Evolutionary conservation across 2,113 vertebrate species (phyloP), one percentile per base, ranked within the genome.

Genomic region (Serinus canaria): DNA sequence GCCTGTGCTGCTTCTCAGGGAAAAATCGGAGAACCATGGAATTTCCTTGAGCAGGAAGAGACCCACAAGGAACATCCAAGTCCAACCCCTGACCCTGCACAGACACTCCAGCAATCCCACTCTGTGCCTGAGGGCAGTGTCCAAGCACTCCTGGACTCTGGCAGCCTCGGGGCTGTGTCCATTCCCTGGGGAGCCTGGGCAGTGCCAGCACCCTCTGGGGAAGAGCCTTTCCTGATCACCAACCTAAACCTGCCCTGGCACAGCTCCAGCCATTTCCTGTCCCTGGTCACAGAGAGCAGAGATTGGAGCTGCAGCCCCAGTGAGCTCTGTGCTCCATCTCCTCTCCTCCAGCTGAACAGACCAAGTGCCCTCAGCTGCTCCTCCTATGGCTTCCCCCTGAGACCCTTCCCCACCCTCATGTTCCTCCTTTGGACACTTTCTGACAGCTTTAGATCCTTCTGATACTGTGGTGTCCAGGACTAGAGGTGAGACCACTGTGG

Each of bases 81-180:
- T 3, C 9, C 31, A 66, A 0, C 21, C 0, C 43, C 25, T 27
- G 25, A 1, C 15, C 44, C 86, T n/a, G 68, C 44, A 28, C 33
- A 89, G 75, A 50, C 27, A 8, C 10, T 22, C 52, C 77, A 74
- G 30, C 23, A 67, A 44, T 4, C 59, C 15, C 50, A 27, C 12
- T 27, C 21, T 66, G 31, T 0, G 4, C 56, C 76, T 50, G 8
- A 2, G 0, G 25, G 31, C 0, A 0, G 0, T 50, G 25, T 3
- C 67, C 60, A 52, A 89, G 7, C 3, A 0, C 52, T 52, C 15
- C 68, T 67, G 15, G 19, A 67, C 59, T 89, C 33, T 59, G 60
- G 33, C 60, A 89, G 77, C 44, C 59, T n/a, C 0, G 0, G 31
- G 35, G 43, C 44, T 0, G 11, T 27, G 67, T 9, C 76, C 85